A percentile compares a stretch with the other conserved stretches of the same genome.
Conservation (phyloP, 2,888 invertebrate species). For the Macaria notata region DNA sequence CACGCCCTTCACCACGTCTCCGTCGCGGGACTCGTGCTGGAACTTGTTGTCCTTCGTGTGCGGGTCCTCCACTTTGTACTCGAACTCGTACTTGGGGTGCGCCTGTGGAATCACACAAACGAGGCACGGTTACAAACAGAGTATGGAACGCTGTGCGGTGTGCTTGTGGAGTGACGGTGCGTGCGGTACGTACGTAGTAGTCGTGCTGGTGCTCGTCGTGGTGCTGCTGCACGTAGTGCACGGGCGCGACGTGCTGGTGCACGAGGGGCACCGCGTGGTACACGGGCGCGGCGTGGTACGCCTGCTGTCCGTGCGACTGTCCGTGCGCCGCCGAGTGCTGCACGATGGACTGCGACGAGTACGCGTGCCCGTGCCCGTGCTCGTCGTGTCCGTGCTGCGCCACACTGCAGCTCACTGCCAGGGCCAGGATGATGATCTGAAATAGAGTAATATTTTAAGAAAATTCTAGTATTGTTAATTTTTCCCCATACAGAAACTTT, state of each 20-base stretch:
- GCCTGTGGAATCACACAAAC: constrained; percentile 1
- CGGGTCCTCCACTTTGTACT: constrained; percentile 13
- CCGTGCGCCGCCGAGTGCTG: constrained; percentile 39
- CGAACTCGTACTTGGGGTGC: constrained; percentile 13
- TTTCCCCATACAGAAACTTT: too few species aligned
- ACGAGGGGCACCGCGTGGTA: constrained; percentile 30
- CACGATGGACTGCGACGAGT: constrained; percentile 46
- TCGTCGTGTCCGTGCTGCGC: constrained; percentile 40
- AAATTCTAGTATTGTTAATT: too few species aligned
- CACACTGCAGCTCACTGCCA: constrained; percentile 36
- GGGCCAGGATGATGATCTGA: constrained; percentile 37
- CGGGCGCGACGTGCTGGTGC: constrained; percentile 32
- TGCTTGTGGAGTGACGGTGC: too few species aligned
- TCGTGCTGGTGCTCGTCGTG: constrained; percentile 40
- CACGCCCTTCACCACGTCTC: constrained; percentile 11
- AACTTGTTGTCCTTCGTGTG: constrained; percentile 13
- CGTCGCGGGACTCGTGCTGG: constrained; percentile 14
- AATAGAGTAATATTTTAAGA: too few species aligned
- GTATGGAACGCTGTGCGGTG: too few species aligned
- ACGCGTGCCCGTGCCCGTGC: constrained; percentile 41
- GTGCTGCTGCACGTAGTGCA: constrained; percentile 71
- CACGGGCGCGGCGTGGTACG: constrained; percentile 20
- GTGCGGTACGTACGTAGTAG: constrained; percentile 46
- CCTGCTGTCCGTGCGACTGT: constrained; percentile 29
- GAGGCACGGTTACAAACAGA: too few species aligned